Base-by-base conservation (phyloP, 2,888 invertebrate species). In the Eumacrocentrus americanus region DNA sequence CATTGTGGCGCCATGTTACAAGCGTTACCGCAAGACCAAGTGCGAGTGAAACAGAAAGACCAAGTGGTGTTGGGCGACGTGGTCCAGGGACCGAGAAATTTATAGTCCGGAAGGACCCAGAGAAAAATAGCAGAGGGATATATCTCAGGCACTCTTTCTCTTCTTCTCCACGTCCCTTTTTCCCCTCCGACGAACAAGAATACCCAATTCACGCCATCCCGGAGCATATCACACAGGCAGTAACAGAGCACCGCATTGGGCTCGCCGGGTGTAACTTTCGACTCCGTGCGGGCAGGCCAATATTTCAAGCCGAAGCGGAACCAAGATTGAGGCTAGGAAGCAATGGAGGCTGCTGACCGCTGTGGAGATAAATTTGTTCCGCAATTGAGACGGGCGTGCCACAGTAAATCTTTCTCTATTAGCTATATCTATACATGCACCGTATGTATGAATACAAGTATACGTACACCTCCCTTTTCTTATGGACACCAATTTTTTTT, bases 281-380 rank as follows among this genome's bases (percentile, higher is more conserved):
- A 76, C 73, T 75, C 73, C 29, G 29, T 67, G 68, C 69, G 73
- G 75, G 75, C 72, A 74, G 73, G 72, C 75, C 74, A 78, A 78
- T 78, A 78, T 76, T 77, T 77, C 76, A 78, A 69, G 70, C 68
- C 70, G 38, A 61, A 70, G 64, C 70, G 73, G 71, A 72, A 73
- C 72, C 72, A 73, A 78, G 76, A 77, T 76, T 77, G 78, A 76
- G 75, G 77, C 74, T 76, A 72, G 71, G 72, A 75, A 75, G 74
- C 74, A 72, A 73, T 71, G 73, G 73, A 71, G 70, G 70, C 72
- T 70, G 75, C 76, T 77, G 77, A 78, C 67, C 67, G 59, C 74
- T 72, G 71, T 67, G 69, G 72, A 79, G 78, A 79, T 79, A 79
- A 79, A 79, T 79, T 79, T 77, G 76, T 76, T 75, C 76, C 72